Percentiles rank a stretch among this genome's conserved stretches.
phyloP scores from a whole-genome alignment of 2,113 vertebrate species.

The Dipodomys spectabilis region DNA sequence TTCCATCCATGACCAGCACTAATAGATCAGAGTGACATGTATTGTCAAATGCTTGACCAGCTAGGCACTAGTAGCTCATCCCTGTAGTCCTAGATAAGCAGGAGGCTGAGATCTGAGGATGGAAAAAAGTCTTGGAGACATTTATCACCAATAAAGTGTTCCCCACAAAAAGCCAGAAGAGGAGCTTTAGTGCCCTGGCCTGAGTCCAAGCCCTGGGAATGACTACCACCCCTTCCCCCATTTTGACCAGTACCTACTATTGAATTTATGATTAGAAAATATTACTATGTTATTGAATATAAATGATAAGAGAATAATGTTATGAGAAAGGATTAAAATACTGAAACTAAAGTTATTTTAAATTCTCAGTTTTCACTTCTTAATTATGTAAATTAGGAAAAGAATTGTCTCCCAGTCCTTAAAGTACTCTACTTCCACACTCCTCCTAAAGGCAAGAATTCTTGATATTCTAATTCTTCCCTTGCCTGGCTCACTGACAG shows the following conservation, averaged over 20 bases:
- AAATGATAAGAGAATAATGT: neutral
- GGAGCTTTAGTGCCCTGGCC: no score
- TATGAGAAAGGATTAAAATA: neutral
- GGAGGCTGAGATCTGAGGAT: no score
- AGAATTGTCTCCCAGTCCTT: neutral
- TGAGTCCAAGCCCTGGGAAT: no score
- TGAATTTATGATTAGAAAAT: neutral
- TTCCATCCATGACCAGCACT: neutral
- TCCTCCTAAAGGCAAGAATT: rapidly evolving
- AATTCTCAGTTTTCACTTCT: neutral
- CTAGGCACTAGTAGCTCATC: neutral
- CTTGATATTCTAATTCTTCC: neutral
- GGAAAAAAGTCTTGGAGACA: no score
- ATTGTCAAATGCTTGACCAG: neutral
- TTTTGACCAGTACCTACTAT: no score
- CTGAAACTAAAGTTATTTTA: neutral
- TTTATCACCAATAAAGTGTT: no score
- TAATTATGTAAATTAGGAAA: neutral
- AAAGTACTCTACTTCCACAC: neutral
- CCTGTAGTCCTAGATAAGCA: no score
- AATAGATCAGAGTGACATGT: neutral
- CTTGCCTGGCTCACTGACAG: neutral
- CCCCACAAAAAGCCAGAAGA: no score
- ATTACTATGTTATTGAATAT: neutral
- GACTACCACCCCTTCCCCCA: no score